Evolutionary conservation across 1,140 invertebrate species (phyloP), one percentile per base, ranked within the genome.

Genomic region (Pseudomyrmex gracilis): DNA sequence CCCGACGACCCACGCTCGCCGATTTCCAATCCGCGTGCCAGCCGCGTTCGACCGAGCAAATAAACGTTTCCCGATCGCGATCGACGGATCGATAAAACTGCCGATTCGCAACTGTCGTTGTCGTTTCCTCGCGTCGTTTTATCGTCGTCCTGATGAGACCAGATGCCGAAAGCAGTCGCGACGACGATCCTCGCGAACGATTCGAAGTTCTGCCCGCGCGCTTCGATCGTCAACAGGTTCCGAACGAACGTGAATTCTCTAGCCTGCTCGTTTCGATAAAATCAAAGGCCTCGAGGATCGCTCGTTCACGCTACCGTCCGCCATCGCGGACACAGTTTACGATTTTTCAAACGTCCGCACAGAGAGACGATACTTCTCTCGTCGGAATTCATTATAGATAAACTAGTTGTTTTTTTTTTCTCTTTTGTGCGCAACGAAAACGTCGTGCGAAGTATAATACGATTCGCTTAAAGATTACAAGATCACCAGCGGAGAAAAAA

Each of bases 1-100:
- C 93, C 93, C 84, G 87, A 91, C 90, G 73, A 80, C 89, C 91
- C 89, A 90, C 88, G 90, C 87, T 89, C 85, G 88, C 87, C 89
- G 86, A 90, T 92, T 91, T 92, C 87, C 90, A 92, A 92, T 92
- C 89, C 88, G 68, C 84, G 84, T 76, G 64, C 76, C 87, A 83
- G 34, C 74, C 87, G 87, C 78, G 22, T 58, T 77, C 76, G 74
- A 34, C 34, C 82, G 87, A 67, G 22, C 20, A 76, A 76, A 80
- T 73, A 77, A 74, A 87, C 70, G 58, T 73, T 57, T 47, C 24
- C 17, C 70, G 58, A 73, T 61, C 87, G 34, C 34, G 86, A 88
- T 89, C 84, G 83, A 70, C 64, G 34, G 67, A 88, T 88, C 87
- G 84, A 88, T 85, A 87, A 87, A 89, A 88, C 58, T 1, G 71